Conservation (phyloP, 2,888 invertebrate genomes). For the Hybos culiciformis region DNA sequence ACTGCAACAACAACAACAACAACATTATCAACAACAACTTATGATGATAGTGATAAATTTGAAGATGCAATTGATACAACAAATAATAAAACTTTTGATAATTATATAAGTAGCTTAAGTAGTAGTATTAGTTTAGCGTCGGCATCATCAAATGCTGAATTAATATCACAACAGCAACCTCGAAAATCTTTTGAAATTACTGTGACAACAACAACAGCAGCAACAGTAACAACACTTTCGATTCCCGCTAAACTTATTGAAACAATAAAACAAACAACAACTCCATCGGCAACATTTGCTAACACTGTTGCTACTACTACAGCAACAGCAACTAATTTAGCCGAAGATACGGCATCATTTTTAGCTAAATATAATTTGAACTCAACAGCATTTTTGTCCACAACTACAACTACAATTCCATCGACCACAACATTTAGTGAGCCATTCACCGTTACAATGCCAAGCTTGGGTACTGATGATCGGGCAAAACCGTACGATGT, state of each 20-base stretch:
- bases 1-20: not conserved
- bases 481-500: too few species aligned
- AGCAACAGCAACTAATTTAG: not conserved
- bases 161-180: not conserved
- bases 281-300: not conserved
- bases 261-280: not conserved
- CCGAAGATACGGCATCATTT: not conserved
- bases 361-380: conserved; percentile 1
- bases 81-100: not conserved
- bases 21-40: not conserved
- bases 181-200: conserved; percentile 3
- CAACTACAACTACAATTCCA: conserved; percentile 15
- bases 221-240: too few species aligned
- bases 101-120: not conserved
- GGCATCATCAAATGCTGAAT: not conserved
- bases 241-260: too few species aligned
- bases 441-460: too few species aligned
- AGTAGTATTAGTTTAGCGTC: not conserved
- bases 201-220: conserved; percentile 4
- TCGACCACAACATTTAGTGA: conserved; percentile 16
- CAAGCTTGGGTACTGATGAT: too few species aligned
- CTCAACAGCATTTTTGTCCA: not conserved
- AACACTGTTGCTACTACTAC: not conserved
- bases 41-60: conserved; percentile 1
- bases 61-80: not conserved